A percentile compares a stretch with the other conserved stretches of the same genome.
Conservation (phyloP, 2,797 vertebrate genomes). For the Rhynchonycteris naso region DNA sequence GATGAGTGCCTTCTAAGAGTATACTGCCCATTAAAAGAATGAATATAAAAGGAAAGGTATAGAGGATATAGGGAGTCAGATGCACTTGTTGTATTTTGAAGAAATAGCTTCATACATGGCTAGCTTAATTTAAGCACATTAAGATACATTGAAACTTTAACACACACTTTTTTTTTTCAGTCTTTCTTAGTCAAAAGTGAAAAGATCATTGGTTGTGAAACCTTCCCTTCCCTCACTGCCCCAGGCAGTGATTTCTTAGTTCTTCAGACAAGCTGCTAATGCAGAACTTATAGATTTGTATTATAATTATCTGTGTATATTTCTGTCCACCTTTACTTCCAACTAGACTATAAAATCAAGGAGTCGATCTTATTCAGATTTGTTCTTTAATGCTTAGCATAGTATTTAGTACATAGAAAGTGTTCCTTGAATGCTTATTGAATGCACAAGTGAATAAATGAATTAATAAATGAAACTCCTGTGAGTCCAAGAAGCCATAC, state of each 20-base stretch:
- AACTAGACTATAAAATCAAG: slow-evolving; percentile 15
- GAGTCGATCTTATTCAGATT: not conserved
- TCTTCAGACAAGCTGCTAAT: not conserved
- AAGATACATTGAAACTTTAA: not conserved
- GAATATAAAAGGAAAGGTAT: not conserved
- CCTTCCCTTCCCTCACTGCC: not conserved
- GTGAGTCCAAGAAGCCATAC: not conserved
- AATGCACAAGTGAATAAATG: not conserved
- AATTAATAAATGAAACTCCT: not conserved
- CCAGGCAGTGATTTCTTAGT: not conserved
- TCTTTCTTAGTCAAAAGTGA: not conserved
- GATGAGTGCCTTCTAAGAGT: not conserved
- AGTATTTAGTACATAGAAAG: not conserved
- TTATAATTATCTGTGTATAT: not conserved
- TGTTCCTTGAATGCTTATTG: not conserved
- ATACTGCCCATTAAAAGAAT: not conserved
- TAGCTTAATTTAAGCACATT: slow-evolving; percentile 31
- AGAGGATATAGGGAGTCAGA: not conserved
- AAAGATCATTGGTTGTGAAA: slow-evolving; percentile 8
- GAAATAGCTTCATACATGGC: not conserved
- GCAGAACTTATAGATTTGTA: not conserved
- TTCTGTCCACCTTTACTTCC: not conserved
- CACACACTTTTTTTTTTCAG: not conserved
- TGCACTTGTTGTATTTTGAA: not conserved
- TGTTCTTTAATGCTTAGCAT: not conserved